Evolutionary conservation across 2,888 invertebrate species (phyloP), one percentile per base, ranked within the genome.

Genomic region (Lamproptera curius): DNA sequence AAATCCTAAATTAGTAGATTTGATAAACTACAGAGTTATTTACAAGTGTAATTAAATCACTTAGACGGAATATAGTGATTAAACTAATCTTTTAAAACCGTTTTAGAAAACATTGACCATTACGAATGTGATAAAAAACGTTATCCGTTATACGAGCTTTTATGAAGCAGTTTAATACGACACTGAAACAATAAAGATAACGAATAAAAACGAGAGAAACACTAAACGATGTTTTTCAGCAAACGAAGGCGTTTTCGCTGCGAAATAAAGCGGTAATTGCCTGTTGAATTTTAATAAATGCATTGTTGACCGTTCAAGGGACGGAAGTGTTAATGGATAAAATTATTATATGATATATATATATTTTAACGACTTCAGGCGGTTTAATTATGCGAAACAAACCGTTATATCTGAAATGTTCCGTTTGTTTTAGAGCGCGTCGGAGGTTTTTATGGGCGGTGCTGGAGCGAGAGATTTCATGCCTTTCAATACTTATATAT

Each of bases 251-350:
- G 36, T 35, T 42, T 23, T 36, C 2, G 13, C 31, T 6, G 31
- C 31, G 31, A 31, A 31, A 11, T 31, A 31, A 9, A 31, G 11
- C 31, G 13, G n/a, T 31, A 31, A 33, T 34, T 31, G 26, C 11
- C 31, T 41, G 2, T 26, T 16, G 34, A 48, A 23, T 34, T 16
- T 16, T 38, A 34, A 14, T 39, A 34, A 28, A 26, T 5, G 23
- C n/a, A 20, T 34, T 42, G 20, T 39, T 38, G 10, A 38, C 17
- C 35, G 28, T 48, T 34, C 8, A 37, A 11, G 16, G 31, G 17
- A 40, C 13, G 39, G 28, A 42, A 37, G 37, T 33, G 42, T 17
- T 47, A 47, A 47, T 37, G 37, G 37, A 42, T 33, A 20, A 20
- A 33, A 42, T 47, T 47, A 37, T 16, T 10, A 35, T 20, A 20